Base-by-base conservation (phyloP, 30 jellyfish, hydroid and myxozoan species). In the Pseudorhiza aurosa region DNA sequence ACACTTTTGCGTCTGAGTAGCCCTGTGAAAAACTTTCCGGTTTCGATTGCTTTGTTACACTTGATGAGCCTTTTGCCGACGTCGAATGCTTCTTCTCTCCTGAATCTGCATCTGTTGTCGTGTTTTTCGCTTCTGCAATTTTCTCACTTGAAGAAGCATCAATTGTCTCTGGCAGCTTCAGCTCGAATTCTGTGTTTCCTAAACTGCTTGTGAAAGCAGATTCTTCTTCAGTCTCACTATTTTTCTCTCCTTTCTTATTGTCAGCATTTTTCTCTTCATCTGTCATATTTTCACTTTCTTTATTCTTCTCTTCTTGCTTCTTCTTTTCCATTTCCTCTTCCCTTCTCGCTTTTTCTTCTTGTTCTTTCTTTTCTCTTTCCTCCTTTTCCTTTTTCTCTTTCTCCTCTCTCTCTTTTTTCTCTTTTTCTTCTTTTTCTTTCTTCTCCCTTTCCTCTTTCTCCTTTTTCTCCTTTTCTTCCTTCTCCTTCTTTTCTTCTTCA, bases 21-120 rank as follows among this genome's bases (percentile, higher is more conserved):
- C 89, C 89, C 31, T 77, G 89, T 1, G 82, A 32, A 39, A 77
- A 77, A 36, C 89, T 77, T 37, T 60, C 77, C 24, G 89, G 89
- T 14, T 77, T 68, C 6, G 74, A 44, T 17, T 46, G 63, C 3
- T 47, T 43, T 10, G 80, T 42, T 6, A 42, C 33, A 14, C 44
- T 62, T 43, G 65, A 10, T 50, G 69, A 26, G 1, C 45, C 4
- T 43, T 28, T n/a, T 25, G 83, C 9, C n/a, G 83, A 49, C 9
- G 83, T 51, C 49, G 83, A 43, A 36, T 70, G 83, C 32, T 77
- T 77, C 74, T 77, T 77, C 39, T 77, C 89, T n/a, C 89, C 89
- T 2, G 82, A 42, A 55, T 59, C 64, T n/a, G 74, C 72, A 22
- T 31, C 32, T 6, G 15, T 21, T 27, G 81, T 1, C 25, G 53